phyloP scores from a whole-genome alignment of 1,140 invertebrate species.

The Micrasema minimum region DNA sequence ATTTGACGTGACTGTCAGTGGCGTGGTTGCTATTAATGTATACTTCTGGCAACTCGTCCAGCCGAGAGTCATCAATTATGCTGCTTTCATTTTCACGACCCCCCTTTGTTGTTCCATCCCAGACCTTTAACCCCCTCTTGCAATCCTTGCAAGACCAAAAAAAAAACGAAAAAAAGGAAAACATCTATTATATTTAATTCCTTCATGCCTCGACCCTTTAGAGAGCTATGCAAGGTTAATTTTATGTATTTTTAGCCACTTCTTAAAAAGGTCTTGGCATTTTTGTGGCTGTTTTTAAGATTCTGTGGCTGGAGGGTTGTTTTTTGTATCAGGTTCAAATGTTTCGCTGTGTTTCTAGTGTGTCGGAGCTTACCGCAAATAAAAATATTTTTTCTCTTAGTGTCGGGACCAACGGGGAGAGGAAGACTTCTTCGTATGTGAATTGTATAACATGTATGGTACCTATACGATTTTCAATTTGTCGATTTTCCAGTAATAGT shows the following conservation, averaged over 20 bases:
- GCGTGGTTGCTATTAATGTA: conserved; percentile 37
- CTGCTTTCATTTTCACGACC: conserved; percentile 48
- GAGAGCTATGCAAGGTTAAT: no score
- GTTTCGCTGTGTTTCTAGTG: no score
- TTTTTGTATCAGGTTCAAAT: no score
- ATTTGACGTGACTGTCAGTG: not conserved
- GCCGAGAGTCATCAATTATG: conserved; percentile 48
- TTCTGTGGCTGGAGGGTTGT: no score
- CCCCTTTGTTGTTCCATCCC: conserved; percentile 24
- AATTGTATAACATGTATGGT: no score
- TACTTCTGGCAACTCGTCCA: conserved; percentile 32
- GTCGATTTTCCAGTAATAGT: no score
- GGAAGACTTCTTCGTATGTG: conserved; percentile 34
- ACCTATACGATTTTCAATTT: no score
- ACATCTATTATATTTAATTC: conserved; percentile 52
- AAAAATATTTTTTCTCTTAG: conserved; percentile 45
- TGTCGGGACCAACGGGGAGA: conserved; percentile 44
- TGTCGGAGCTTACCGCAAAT: not conserved
- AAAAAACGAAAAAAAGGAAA: conserved; percentile 33
- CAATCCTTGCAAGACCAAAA: not conserved
- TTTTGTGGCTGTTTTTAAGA: not conserved
- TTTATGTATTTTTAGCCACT: no score
- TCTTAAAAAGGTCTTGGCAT: no score
- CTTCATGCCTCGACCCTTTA: conserved; percentile 3
- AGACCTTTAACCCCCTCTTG: conserved; percentile 4